Base-by-base conservation (phyloP, 2,797 vertebrate species). In the Microchirus variegatus region DNA sequence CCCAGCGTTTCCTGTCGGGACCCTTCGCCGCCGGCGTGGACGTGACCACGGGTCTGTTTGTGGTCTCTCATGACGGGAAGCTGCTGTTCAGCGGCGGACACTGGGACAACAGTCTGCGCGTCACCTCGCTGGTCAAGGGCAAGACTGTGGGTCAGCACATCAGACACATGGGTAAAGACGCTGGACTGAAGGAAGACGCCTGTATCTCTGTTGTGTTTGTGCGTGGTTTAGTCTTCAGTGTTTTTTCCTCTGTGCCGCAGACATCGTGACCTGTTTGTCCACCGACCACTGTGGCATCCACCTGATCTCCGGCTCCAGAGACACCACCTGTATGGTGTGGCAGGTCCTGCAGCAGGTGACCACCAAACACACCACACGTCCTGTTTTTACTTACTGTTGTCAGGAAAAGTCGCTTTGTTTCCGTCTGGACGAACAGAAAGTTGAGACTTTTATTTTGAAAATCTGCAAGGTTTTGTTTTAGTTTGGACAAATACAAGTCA, bases 301-400 rank as follows among this genome's bases (percentile, higher is more conserved):
- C 91, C 93, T 99, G 82, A 96, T 99, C 74, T 97, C 97, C 0
- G 97, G 97, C 55, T 99, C 97, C 75, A 95, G 93, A 84, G 97
- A 99, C 87, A 95, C 93, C 19, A 98, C 97, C 10, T 98, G 97
- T 78, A 97, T 99, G 93, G 95, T 99, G 89, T 99, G 97, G 97
- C 96, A 98, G 81, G 94, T 98, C 72, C 80, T 91, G 60, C 96
- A 97, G 66, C 96, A 99, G 95, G 97, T 97, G 0, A 7, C 65
- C 2, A 48, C 36, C 22, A 22, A n/a, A n/a, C 22, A 22, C 22
- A 22, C 22, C 22, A 3, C 22, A 22, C 22, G 22, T 3, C 22
- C 2, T n/a, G n/a, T n/a, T n/a, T n/a, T n/a, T n/a, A 10, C 9
- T 40, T 40, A 38, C 37, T 38, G 8, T 12, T 38, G 37, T 38